Evolutionary conservation across 1,140 invertebrate genomes (phyloP).

Genomic region (Drosophila lacteicornis): DNA sequence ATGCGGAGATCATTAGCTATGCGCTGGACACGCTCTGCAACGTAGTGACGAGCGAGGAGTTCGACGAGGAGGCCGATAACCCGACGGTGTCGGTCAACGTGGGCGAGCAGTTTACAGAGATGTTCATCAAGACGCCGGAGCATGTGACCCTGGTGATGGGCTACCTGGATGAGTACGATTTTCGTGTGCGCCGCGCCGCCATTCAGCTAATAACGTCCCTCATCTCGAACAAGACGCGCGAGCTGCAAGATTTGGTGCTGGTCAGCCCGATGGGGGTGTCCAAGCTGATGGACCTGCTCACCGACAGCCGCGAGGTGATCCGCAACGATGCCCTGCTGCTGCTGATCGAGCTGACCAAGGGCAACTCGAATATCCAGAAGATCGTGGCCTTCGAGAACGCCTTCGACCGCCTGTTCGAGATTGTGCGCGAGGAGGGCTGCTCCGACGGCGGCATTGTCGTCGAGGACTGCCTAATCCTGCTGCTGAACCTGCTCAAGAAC

Average conservation of each 20-base stretch:
- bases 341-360: conserved; percentile 96
- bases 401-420: conserved; percentile 97
- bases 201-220: conserved; percentile 94
- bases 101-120: conserved; percentile 99
- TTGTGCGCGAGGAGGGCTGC: conserved; percentile 96
- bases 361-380: conserved; percentile 99
- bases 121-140: conserved; percentile 97
- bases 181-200: conserved; percentile 93
- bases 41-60: conserved; percentile 93
- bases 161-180: conserved; percentile 98
- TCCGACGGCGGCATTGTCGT: conserved; percentile 99
- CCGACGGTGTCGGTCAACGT: conserved; percentile 87
- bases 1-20: conserved; percentile 96
- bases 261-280: conserved; percentile 98
- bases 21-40: conserved; percentile 96
- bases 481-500: conserved; percentile 97
- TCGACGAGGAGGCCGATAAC: conserved; percentile 92
- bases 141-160: conserved; percentile 94
- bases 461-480: conserved; percentile 98
- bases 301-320: conserved; percentile 97
- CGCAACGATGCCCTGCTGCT: conserved; percentile 97
- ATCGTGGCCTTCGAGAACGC: conserved; percentile 99
- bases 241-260: conserved; percentile 97
- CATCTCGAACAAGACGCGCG: conserved; percentile 93
- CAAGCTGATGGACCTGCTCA: conserved; percentile 97